phyloP scores from a whole-genome alignment of 1,140 invertebrate genomes.

The Dendrolimus punctatus region DNA sequence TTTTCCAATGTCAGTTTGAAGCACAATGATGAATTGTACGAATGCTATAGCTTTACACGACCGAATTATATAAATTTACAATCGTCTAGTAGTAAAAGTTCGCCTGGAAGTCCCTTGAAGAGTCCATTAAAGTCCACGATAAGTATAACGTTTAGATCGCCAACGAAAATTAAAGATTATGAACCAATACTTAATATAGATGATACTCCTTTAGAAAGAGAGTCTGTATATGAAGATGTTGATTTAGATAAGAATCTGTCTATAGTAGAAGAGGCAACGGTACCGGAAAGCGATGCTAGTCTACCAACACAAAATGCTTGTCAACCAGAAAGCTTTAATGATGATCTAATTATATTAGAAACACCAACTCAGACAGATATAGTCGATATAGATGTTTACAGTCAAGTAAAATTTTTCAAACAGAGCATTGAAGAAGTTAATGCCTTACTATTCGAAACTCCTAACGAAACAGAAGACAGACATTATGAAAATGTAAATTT shows the following conservation, averaged over 20 bases:
- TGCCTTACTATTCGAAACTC: conserved; percentile 72
- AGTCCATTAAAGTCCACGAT: conserved; percentile 77
- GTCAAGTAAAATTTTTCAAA: conserved; percentile 82
- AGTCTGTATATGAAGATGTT: conserved; percentile 72
- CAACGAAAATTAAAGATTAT: conserved; percentile 59
- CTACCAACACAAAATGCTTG: conserved; percentile 72
- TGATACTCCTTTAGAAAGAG: conserved; percentile 53
- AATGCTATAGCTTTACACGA: conserved; percentile 56
- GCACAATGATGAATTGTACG: conserved; percentile 68
- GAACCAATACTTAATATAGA: conserved; percentile 37
- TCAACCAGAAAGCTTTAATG: conserved; percentile 56
- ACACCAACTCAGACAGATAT: conserved; percentile 37
- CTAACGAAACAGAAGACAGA: conserved; percentile 25
- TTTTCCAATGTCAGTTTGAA: conserved; percentile 69
- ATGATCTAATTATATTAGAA: conserved; percentile 58
- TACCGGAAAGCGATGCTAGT: conserved; percentile 69
- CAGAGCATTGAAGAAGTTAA: conserved; percentile 83
- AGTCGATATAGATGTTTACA: conserved; percentile 74
- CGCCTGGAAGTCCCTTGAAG: conserved; percentile 58
- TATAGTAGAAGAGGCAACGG: conserved; percentile 61
- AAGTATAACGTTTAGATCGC: conserved; percentile 78
- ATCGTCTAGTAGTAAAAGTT: conserved; percentile 59
- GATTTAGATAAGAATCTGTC: conserved; percentile 61
- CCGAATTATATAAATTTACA: conserved; percentile 65
- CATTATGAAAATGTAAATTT: conserved; percentile 54